A percentile compares a stretch with the other conserved stretches of the same genome.
These are phyloP conservation scores for Harpagifer antarcticus DNA, from an alignment of 2,797 vertebrate species.

Conservation along the genomic window DNA sequence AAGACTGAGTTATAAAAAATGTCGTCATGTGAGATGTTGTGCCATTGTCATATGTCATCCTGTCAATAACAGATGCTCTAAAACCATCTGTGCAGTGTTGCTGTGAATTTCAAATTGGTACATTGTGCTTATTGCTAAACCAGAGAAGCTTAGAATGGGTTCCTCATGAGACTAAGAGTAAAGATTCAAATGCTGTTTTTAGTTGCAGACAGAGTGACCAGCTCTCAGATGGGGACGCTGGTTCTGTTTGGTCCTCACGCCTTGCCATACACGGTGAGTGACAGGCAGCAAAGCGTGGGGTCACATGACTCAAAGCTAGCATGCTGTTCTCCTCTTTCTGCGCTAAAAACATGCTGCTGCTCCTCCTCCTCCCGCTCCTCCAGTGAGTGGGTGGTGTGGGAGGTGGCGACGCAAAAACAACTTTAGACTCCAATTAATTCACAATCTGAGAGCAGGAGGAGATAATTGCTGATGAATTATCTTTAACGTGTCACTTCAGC, in stretches of 20 bases:
- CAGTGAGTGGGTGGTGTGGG: slow-evolving; percentile 78
- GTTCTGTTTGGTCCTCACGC: slow-evolving; percentile 65
- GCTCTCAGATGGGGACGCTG: slow-evolving; percentile 51
- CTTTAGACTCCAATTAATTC: slow-evolving; percentile 74
- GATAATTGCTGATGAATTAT: slow-evolving; percentile 68
- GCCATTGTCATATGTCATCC: too few species aligned
- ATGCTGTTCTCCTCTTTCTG: slow-evolving; percentile 78
- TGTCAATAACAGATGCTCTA: too few species aligned
- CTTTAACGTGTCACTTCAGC: slow-evolving; percentile 46
- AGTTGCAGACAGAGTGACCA: slow-evolving; percentile 45
- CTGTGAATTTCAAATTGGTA: too few species aligned
- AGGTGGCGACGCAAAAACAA: slow-evolving; percentile 70
- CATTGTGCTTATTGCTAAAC: too few species aligned
- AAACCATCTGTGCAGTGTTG: too few species aligned
- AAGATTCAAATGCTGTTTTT: slow-evolving; percentile 26
- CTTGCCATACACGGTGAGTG: slow-evolving; percentile 79
- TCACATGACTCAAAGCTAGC: slow-evolving; percentile 78
- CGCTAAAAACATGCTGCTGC: slow-evolving; percentile 75
- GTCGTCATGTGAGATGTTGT: too few species aligned
- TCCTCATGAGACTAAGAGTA: too few species aligned
- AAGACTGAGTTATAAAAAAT: too few species aligned
- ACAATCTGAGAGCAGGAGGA: slow-evolving; percentile 59
- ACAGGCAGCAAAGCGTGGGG: slow-evolving; percentile 74
- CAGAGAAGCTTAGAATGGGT: too few species aligned
- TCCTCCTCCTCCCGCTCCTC: slow-evolving; percentile 72